Evolutionary conservation across 2,113 vertebrate species (phyloP).

Genomic region (Platanista minor): DNA sequence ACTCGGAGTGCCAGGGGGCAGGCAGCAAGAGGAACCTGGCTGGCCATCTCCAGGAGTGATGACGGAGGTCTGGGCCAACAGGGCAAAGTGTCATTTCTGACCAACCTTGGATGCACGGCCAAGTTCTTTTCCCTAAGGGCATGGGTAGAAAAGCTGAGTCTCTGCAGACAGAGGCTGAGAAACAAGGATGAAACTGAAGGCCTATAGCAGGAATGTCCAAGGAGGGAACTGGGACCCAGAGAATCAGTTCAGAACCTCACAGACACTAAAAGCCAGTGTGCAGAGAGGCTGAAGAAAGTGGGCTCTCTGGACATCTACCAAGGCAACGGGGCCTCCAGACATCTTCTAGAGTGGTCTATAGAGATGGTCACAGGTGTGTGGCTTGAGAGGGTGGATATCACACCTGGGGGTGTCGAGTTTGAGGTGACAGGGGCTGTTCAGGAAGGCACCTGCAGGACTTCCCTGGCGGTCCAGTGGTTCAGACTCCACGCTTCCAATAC

Average conservation of each 20-base stretch:
- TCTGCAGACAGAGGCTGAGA: background rate
- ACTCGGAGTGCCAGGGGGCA: background rate
- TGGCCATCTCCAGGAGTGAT: background rate
- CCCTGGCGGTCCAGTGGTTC: too few species aligned
- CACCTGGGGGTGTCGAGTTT: accelerated
- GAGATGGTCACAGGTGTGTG: background rate
- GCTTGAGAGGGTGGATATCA: background rate
- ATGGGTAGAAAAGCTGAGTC: background rate
- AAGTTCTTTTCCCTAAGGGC: background rate
- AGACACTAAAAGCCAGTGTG: background rate
- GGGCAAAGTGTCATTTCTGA: background rate
- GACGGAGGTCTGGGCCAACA: background rate
- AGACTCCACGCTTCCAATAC: too few species aligned
- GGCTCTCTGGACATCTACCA: background rate
- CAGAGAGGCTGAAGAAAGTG: background rate
- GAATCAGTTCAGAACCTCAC: background rate
- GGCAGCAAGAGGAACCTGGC: background rate
- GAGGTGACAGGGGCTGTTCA: background rate
- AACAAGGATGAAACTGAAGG: background rate
- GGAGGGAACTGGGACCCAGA: too few species aligned
- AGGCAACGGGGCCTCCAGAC: background rate
- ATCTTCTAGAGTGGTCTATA: background rate
- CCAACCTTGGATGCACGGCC: background rate
- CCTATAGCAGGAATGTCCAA: background rate
- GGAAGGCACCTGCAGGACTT: background rate